Conservation (phyloP, 2,888 invertebrate genomes). For the Tipula unca region DNA sequence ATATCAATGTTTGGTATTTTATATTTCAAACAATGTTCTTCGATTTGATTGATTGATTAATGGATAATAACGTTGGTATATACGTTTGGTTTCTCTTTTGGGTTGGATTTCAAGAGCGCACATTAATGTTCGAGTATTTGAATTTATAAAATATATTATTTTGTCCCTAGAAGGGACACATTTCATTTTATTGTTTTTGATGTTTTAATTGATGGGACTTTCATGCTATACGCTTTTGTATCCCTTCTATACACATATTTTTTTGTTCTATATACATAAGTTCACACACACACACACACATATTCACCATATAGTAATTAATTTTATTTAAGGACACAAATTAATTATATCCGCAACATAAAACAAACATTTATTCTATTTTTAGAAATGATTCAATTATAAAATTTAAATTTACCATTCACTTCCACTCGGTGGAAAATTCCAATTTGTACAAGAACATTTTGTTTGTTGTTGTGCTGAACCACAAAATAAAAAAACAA, state of each 20-base stretch:
- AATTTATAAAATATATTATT: neutral
- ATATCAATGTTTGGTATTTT: slow-evolving; percentile 4
- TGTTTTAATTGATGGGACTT: slow-evolving; percentile 4
- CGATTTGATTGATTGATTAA: slow-evolving; percentile 9
- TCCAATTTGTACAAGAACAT: neutral
- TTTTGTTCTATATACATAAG: neutral
- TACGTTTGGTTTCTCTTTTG: neutral
- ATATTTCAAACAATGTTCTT: neutral
- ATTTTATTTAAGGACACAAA: neutral
- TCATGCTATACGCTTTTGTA: neutral
- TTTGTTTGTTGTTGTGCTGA: neutral
- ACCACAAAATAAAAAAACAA: neutral
- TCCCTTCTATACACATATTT: neutral
- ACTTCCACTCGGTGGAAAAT: neutral
- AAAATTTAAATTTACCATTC: slow-evolving; percentile 14
- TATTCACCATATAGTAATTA: neutral
- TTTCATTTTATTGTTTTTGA: neutral
- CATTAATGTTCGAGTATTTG: neutral
- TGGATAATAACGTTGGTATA: neutral
- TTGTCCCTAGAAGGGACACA: neutral
- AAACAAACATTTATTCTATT: neutral
- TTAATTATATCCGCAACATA: slow-evolving; percentile 14
- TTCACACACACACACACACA: neutral
- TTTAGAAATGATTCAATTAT: neutral
- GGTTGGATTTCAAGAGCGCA: neutral